These are phyloP conservation scores for Aphidius colemani DNA, from an alignment of 2,888 invertebrate genomes.

Conservation along the genomic window DNA sequence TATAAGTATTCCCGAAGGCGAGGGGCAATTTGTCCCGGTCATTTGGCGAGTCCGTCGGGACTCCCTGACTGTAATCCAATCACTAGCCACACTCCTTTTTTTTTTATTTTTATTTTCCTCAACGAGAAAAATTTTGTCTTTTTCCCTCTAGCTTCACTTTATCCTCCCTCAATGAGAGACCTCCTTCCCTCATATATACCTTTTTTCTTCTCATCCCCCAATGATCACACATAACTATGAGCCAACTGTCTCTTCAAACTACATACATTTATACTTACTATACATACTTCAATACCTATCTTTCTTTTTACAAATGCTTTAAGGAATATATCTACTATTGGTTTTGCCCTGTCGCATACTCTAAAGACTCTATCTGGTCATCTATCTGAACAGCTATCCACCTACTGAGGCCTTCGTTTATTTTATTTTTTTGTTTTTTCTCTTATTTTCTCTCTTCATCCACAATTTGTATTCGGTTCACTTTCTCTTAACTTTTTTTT, in stretches of 20 bases:
- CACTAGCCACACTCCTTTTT: constrained; percentile 56
- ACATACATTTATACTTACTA: not conserved
- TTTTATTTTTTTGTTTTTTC: not conserved
- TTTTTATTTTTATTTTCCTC: constrained; percentile 1
- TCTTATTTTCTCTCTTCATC: constrained; percentile 19
- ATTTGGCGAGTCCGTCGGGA: constrained; percentile 60
- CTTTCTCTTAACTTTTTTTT: constrained; percentile 20
- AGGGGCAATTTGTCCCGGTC: constrained; percentile 62
- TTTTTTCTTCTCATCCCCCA: constrained; percentile 4
- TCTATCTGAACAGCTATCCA: constrained; percentile 26
- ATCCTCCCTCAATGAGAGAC: too few relatives aligned
- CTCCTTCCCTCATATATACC: too few relatives aligned
- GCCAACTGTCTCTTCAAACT: constrained; percentile 8
- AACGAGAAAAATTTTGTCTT: constrained; percentile 4
- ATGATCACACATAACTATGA: constrained; percentile 9
- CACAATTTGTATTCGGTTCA: constrained; percentile 39
- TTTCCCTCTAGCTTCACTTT: not conserved
- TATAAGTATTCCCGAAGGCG: constrained; percentile 61
- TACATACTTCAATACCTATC: constrained; percentile 8
- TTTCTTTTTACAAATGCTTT: not conserved
- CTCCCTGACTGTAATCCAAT: constrained; percentile 61
- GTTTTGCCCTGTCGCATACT: constrained; percentile 25
- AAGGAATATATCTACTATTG: too few relatives aligned
- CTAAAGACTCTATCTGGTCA: constrained; percentile 30
- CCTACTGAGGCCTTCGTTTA: constrained; percentile 9